Percentiles rank a stretch among this genome's conserved stretches.
Conservation (phyloP, 2,888 invertebrate genomes). For the Agrochola litura region DNA sequence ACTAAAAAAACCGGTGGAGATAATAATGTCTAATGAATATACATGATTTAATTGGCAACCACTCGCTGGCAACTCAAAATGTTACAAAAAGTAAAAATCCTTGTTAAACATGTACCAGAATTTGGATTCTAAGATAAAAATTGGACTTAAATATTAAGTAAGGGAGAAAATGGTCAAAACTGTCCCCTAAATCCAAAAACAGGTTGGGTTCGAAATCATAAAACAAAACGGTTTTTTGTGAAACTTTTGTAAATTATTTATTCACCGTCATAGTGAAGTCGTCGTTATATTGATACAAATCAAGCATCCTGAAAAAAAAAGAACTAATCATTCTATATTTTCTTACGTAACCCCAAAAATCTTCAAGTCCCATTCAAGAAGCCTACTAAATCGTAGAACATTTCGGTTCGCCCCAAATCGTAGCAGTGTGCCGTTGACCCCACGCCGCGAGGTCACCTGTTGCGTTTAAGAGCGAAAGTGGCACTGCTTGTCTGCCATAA, state of each 20-base stretch:
- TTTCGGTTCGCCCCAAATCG: slow-evolving; percentile 51
- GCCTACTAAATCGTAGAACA: slow-evolving; percentile 29
- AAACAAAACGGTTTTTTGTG: not conserved
- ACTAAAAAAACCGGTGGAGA: slow-evolving; percentile 9
- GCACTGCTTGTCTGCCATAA: slow-evolving; percentile 41
- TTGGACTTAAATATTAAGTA: not conserved
- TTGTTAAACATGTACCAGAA: not conserved
- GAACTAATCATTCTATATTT: not conserved
- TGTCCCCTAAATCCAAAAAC: no score
- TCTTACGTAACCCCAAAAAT: slow-evolving; percentile 3
- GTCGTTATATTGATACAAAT: not conserved
- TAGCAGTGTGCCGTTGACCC: slow-evolving; percentile 54
- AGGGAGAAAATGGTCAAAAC: no score
- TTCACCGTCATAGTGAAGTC: not conserved
- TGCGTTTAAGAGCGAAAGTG: slow-evolving; percentile 66
- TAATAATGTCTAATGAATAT: slow-evolving; percentile 30
- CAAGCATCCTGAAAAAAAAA: not conserved
- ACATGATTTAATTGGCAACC: slow-evolving; percentile 15
- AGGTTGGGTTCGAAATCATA: not conserved
- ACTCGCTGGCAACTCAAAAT: not conserved
- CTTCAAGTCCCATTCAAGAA: slow-evolving; percentile 7
- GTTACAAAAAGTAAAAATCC: not conserved
- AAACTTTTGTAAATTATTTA: not conserved
- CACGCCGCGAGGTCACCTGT: slow-evolving; percentile 62
- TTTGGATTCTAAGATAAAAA: not conserved